Evolutionary conservation across 2,113 vertebrate genomes (phyloP).

Genomic region (Catagonus wagneri): DNA sequence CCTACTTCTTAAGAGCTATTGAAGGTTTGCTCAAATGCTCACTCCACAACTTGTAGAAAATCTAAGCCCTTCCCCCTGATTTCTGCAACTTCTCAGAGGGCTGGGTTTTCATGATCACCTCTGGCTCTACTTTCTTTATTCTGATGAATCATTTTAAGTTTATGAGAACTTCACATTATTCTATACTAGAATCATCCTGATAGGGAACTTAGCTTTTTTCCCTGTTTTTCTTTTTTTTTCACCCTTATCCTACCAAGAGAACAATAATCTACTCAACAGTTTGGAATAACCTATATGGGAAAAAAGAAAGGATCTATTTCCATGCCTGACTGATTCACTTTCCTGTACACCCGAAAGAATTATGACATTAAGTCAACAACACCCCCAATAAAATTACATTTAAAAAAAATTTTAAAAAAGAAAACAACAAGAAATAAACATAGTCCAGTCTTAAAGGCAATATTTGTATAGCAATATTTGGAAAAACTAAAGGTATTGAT

Average conservation of each 20-base stretch:
- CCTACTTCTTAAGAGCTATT: background rate
- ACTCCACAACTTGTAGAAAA: background rate
- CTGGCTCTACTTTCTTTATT: background rate
- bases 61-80: background rate
- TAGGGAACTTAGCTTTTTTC: background rate
- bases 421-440: conserved; percentile 22
- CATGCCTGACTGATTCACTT: no score
- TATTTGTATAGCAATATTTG: background rate
- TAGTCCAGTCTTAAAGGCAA: background rate
- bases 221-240: background rate
- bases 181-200: background rate
- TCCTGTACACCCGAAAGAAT: no score
- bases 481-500: background rate
- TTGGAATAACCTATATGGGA: no score
- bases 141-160: conserved; percentile 8
- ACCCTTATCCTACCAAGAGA: background rate
- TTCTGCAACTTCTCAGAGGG: background rate
- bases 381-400: no score
- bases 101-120: background rate
- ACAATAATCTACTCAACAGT: no score
- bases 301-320: no score
- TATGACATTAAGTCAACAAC: no score
- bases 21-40: background rate
- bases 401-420: no score
- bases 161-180: conserved; percentile 12